These are phyloP conservation scores for Pediacus dermestoides DNA, from an alignment of 2,888 invertebrate species.

Conservation along the genomic window DNA sequence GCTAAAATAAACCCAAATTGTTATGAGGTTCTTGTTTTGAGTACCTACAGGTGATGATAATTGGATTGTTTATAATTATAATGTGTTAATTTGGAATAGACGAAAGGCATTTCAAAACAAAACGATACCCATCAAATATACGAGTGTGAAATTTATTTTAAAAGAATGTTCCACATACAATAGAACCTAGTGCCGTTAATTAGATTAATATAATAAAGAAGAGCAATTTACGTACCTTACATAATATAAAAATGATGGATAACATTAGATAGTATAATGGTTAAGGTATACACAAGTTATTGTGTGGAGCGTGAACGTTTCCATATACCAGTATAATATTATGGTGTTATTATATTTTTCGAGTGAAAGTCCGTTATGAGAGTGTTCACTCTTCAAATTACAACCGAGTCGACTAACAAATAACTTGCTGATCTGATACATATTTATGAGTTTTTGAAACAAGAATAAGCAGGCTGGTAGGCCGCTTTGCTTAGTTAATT, in stretches of 20 bases:
- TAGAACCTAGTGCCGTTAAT: too few species aligned
- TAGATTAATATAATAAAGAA: slow-evolving; percentile 23
- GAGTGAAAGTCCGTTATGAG: slow-evolving; percentile 23
- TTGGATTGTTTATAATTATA: too few species aligned
- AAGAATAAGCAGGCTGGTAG: slow-evolving; percentile 18
- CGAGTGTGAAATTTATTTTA: slow-evolving; percentile 19
- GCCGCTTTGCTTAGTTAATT: slow-evolving; percentile 34
- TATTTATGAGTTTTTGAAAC: slow-evolving; percentile 34
- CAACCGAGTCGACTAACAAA: slow-evolving; percentile 7
- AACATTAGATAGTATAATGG: slow-evolving; percentile 26
- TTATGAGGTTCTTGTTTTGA: too few species aligned
- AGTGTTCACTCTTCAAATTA: slow-evolving; percentile 15
- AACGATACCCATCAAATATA: too few species aligned
- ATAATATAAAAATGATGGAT: slow-evolving; percentile 24
- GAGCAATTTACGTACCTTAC: slow-evolving; percentile 25
- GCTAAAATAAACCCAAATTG: too few species aligned
- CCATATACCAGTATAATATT: slow-evolving; percentile 18
- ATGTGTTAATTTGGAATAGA: too few species aligned
- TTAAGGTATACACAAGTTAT: slow-evolving; percentile 17
- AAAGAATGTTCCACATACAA: slow-evolving; percentile 14
- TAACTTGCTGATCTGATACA: slow-evolving; percentile 27
- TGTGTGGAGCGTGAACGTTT: slow-evolving; percentile 27
- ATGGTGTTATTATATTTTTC: slow-evolving; percentile 24
- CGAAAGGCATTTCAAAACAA: too few species aligned
- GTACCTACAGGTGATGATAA: too few species aligned